Conservation (phyloP, 1,140 invertebrate genomes). For the Drosophila nikananu region DNA sequence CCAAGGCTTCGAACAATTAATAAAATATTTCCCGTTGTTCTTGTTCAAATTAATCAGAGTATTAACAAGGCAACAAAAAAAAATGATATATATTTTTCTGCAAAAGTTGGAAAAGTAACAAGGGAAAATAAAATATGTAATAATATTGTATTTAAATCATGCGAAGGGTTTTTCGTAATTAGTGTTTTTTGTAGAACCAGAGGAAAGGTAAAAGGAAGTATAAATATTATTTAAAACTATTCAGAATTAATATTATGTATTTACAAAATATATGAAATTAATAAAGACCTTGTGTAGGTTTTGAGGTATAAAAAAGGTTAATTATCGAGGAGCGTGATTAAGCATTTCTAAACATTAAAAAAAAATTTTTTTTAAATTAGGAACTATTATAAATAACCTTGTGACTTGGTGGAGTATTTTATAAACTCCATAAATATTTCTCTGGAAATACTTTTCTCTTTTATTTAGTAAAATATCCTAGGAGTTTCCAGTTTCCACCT, state of each 20-base stretch:
- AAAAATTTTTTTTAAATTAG: not conserved
- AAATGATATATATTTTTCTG: conserved; percentile 12
- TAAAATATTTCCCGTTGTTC: conserved; percentile 55
- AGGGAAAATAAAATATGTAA: not conserved
- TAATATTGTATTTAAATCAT: not conserved
- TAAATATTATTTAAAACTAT: not conserved
- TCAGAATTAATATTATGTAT: not conserved
- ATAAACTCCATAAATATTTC: not conserved
- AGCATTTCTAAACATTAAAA: not conserved
- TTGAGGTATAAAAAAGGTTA: no score
- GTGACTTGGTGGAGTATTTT: no score
- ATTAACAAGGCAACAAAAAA: conserved; percentile 27
- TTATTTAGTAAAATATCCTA: not conserved
- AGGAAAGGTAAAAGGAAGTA: not conserved
- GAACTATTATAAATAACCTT: no score
- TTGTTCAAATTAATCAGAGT: conserved; percentile 46
- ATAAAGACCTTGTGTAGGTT: no score
- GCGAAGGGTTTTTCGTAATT: not conserved
- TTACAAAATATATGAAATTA: no score
- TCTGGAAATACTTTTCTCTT: not conserved
- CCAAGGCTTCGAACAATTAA: conserved; percentile 58
- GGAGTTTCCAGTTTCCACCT: not conserved
- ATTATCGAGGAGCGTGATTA: no score
- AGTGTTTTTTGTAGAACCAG: no score
- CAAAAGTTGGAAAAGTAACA: conserved; percentile 14